Base-by-base conservation (phyloP, 2,797 vertebrate species). In the Champsocephalus esox region DNA sequence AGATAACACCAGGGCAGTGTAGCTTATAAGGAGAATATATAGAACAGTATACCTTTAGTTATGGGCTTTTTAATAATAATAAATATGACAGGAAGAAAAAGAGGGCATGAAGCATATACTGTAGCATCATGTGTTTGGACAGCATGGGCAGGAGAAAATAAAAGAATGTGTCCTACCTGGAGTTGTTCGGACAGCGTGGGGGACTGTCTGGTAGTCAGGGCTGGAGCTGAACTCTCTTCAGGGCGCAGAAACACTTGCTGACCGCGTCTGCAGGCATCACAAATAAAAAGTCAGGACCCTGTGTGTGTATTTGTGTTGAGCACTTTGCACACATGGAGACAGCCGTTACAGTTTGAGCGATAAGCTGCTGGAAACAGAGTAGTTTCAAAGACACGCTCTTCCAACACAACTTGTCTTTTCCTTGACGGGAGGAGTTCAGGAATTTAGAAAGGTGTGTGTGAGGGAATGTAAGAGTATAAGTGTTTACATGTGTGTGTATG, bases 191-290 rank as follows among this genome's bases (percentile, higher is more conserved):
- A 90, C 85, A 89, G 56, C 66, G 88, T 80, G 79, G 87, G 84
- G 80, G 90, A 85, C 75, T 81, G 91, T 83, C 87, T 87, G 70
- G 66, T 62, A 11, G 80, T 89, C 84, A 79, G 83, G 64, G 87
- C 75, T 34, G 89, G 88, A 69, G 88, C 90, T 70, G 89, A 90
- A 89, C 87, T 91, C 79, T 93, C 92, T 44, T 93, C 93, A 14
- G 93, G 91, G 84, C 87, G 91, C 70, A 93, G 89, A 64, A 94
- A 93, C 89, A 93, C 93, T 90, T 94, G 93, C 88, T 93, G 93
- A 92, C 92, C 92, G 54, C 92, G 92, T 92, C 92, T 93, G 87
- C 69, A 62, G 75, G 71, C 68, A 88, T 69, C 61, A 87, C 66
- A 81, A 84, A 80, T 16, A 83, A 73, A 28, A 41, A 80, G 56